phyloP scores from a whole-genome alignment of 2,113 vertebrate species.

The Nettapus auritus region DNA sequence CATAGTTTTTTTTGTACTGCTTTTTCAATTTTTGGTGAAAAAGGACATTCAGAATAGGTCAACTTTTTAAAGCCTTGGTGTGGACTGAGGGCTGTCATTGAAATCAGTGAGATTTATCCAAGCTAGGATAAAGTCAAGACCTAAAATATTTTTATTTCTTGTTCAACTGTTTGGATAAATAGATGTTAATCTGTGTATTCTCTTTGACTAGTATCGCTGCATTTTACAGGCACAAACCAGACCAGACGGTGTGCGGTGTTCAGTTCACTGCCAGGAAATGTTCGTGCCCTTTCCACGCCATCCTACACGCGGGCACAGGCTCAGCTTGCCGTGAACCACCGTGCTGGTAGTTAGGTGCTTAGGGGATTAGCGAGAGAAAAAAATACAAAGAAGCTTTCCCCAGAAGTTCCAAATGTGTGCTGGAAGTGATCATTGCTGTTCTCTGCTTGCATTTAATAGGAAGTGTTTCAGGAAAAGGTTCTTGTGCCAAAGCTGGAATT shows the following conservation, averaged over 20 bases:
- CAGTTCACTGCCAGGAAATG: background rate
- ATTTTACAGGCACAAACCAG: background rate
- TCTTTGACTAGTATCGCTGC: background rate
- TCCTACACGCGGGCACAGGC: background rate
- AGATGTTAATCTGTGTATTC: background rate
- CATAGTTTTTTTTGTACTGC: background rate
- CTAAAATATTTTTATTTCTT: background rate
- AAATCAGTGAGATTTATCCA: background rate
- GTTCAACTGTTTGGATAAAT: background rate
- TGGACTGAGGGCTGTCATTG: background rate
- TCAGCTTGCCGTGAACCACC: background rate
- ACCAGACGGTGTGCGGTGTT: background rate
- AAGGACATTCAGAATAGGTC: background rate
- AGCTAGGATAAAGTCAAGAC: background rate
- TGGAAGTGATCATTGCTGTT: background rate
- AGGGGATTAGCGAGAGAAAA: background rate
- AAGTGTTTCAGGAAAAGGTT: background rate
- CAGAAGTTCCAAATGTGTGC: background rate
- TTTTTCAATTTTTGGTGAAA: background rate
- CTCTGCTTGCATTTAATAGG: background rate
- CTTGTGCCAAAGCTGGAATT: accelerated
- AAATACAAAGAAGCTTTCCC: background rate
- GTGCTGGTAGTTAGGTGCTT: background rate
- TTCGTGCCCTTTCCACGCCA: background rate
- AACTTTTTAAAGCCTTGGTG: background rate